Evolutionary conservation across 2,888 invertebrate genomes (phyloP).

Genomic region (Synergus itoensis): DNA sequence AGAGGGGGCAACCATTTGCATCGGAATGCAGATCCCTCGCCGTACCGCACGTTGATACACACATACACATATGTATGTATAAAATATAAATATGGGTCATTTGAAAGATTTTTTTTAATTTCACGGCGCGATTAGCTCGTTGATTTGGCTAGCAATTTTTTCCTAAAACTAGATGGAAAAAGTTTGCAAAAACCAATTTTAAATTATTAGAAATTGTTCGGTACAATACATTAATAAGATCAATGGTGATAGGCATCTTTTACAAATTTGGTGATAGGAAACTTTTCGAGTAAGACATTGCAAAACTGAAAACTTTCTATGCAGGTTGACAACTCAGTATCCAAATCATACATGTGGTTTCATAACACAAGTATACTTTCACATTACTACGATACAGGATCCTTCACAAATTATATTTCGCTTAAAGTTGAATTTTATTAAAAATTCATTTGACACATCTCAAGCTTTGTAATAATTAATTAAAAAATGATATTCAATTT

Average conservation of each 20-base stretch:
- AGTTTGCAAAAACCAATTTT: no score
- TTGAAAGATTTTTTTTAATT: not conserved
- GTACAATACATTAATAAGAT: not conserved
- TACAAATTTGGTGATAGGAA: not conserved
- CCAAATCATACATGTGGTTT: not conserved
- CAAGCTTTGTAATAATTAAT: no score
- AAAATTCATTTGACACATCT: no score
- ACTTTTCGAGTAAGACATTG: not conserved
- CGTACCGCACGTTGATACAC: not conserved
- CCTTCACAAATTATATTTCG: not conserved
- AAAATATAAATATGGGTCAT: not conserved
- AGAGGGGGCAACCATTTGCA: constrained; percentile 65
- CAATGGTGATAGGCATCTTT: not conserved
- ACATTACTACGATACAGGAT: not conserved
- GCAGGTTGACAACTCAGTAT: not conserved
- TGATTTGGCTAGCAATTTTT: no score
- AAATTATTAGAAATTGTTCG: no score
- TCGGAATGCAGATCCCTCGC: constrained; percentile 68
- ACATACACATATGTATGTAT: not conserved
- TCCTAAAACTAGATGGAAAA: no score
- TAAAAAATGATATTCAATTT: no score
- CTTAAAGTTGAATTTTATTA: no score
- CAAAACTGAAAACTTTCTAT: not conserved
- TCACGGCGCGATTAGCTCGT: no score
- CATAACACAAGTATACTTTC: not conserved